phyloP scores from a whole-genome alignment of 2,888 invertebrate genomes.

The Lepeophtheirus nordmannii region DNA sequence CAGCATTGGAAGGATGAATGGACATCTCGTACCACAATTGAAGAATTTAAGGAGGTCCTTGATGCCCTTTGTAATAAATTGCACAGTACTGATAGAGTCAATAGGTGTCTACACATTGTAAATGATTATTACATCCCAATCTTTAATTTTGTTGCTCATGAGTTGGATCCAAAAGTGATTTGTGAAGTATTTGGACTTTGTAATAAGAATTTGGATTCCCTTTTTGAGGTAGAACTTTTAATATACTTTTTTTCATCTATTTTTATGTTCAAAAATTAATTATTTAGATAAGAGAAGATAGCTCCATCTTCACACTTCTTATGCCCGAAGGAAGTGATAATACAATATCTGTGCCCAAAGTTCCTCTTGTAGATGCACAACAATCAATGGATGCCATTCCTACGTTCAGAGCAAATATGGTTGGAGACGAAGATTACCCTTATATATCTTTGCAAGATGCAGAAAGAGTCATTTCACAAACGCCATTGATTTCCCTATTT shows the following conservation, averaged over 20 bases:
- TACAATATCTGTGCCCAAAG: neutral
- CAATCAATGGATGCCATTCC: neutral
- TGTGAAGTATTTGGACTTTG: slow-evolving; percentile 58
- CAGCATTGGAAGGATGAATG: slow-evolving; percentile 60
- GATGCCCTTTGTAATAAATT: slow-evolving; percentile 46
- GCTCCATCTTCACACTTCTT: neutral
- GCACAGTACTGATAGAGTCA: neutral
- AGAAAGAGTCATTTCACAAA: neutral
- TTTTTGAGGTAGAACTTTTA: too few relatives aligned
- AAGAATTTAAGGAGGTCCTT: slow-evolving; percentile 59
- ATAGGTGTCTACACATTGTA: slow-evolving; percentile 52
- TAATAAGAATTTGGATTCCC: slow-evolving; percentile 17
- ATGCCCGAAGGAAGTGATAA: neutral
- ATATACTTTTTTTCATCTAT: too few relatives aligned
- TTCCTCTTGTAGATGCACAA: neutral
- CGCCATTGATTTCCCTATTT: neutral
- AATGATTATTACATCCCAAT: slow-evolving; percentile 59
- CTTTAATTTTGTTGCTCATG: slow-evolving; percentile 51
- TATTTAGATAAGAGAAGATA: neutral
- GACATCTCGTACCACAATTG: slow-evolving; percentile 65
- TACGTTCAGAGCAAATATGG: neutral
- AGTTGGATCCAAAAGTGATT: slow-evolving; percentile 50
- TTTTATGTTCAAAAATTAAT: neutral
- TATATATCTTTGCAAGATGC: neutral
- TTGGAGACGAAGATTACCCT: neutral